Percentiles rank a stretch among this genome's conserved stretches.
phyloP scores from a whole-genome alignment of 1,140 invertebrate genomes.

The Drosophila bifasciata region DNA sequence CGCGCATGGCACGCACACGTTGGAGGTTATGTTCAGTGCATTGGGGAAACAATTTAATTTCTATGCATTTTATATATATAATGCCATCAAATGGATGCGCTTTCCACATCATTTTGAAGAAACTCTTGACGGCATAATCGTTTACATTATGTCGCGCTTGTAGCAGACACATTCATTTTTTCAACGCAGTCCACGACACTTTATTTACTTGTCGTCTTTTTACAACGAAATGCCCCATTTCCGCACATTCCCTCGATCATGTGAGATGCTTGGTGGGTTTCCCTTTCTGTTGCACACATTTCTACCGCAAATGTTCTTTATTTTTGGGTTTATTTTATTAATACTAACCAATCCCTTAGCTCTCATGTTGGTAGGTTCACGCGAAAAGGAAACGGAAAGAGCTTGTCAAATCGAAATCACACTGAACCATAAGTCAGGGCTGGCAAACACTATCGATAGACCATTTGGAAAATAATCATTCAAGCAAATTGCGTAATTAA shows the following conservation, averaged over 20 bases:
- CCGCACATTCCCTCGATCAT: background rate
- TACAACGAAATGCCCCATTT: conserved; percentile 26
- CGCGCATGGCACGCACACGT: conserved; percentile 30
- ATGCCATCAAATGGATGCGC: too few relatives aligned
- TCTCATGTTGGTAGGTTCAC: conserved; percentile 85
- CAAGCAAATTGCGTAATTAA: background rate
- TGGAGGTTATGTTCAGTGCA: conserved; percentile 60
- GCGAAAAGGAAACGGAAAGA: conserved; percentile 84
- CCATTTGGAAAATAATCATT: background rate
- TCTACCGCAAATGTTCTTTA: conserved; percentile 33
- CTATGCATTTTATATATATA: background rate
- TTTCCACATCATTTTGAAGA: background rate
- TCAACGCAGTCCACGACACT: conserved; percentile 4
- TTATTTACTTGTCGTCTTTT: conserved; percentile 14
- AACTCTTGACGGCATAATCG: too few relatives aligned
- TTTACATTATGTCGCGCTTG: too few relatives aligned
- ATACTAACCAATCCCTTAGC: conserved; percentile 86
- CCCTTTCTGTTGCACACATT: conserved; percentile 29
- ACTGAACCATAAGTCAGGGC: conserved; percentile 30
- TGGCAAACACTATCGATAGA: conserved; percentile 42
- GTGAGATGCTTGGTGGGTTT: conserved; percentile 5
- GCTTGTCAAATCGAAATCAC: conserved; percentile 53
- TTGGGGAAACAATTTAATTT: background rate
- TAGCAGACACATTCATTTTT: background rate
- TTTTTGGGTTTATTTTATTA: conserved; percentile 59